A percentile compares a stretch with the other conserved stretches of the same genome.
Evolutionary conservation across 2,113 vertebrate genomes (phyloP).

Genomic region (Clinocottus analis): DNA sequence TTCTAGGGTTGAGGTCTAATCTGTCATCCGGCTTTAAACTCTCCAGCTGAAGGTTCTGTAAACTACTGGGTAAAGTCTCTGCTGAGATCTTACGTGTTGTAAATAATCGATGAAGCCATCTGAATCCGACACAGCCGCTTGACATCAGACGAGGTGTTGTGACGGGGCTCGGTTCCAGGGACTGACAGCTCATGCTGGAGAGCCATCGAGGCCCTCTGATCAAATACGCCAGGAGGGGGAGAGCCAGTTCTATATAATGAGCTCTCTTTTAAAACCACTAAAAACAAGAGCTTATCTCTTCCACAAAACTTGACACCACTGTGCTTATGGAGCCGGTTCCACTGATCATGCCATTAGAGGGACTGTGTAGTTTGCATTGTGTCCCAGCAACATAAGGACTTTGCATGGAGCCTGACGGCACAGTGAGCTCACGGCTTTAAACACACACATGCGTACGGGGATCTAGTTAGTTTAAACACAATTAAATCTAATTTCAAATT

Average conservation of each 20-base stretch:
- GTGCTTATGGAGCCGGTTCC: slow-evolving; percentile 8
- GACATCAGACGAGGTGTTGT: neutral
- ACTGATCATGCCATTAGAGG: slow-evolving; percentile 21
- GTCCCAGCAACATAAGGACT: neutral
- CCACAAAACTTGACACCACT: slow-evolving; percentile 9
- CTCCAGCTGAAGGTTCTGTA: neutral
- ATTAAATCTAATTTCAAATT: neutral
- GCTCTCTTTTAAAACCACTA: slow-evolving; percentile 13
- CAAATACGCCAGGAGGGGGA: slow-evolving; percentile 24
- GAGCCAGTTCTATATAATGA: slow-evolving; percentile 25
- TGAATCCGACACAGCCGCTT: slow-evolving; percentile 6
- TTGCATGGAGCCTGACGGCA: too few relatives aligned
- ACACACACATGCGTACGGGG: neutral
- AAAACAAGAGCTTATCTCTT: slow-evolving; percentile 26
- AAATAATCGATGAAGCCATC: slow-evolving; percentile 32
- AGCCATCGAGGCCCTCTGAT: slow-evolving; percentile 34
- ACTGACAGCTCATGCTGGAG: slow-evolving; percentile 24
- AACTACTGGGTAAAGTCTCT: neutral
- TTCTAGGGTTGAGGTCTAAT: neutral
- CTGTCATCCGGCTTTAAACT: neutral
- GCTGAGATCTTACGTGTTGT: neutral
- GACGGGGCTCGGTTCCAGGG: slow-evolving; percentile 30
- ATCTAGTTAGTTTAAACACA: slow-evolving; percentile 3
- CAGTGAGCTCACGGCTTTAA: neutral
- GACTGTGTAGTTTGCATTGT: neutral